phyloP scores from a whole-genome alignment of 2,797 vertebrate species.

The Pachyuromys duprasi region DNA sequence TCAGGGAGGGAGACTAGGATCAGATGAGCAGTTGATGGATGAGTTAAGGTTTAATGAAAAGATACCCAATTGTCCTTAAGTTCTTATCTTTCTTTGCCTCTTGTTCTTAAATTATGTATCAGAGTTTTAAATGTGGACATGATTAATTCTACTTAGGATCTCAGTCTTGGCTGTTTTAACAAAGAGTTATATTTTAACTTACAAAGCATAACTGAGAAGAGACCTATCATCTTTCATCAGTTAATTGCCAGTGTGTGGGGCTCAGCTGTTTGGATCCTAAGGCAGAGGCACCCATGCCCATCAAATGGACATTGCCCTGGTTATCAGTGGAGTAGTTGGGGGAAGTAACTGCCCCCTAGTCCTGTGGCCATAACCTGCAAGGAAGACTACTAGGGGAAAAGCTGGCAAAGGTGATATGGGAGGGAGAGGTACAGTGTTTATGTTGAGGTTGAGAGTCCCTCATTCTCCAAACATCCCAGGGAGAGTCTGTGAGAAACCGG shows the following conservation, averaged over 20 bases:
- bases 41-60: conserved; percentile 78
- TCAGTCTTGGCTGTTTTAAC: conserved; percentile 69
- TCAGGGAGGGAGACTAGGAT: conserved; percentile 10
- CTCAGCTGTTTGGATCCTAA: conserved; percentile 46
- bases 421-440: background rate
- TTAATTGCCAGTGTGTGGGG: background rate
- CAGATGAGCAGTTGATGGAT: conserved; percentile 59
- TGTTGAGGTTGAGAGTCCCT: no score
- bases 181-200: conserved; percentile 76
- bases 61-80: conserved; percentile 74
- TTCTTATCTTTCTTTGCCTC: conserved; percentile 79
- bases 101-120: conserved; percentile 82
- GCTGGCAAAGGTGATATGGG: background rate
- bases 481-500: background rate
- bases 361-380: background rate
- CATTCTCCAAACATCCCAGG: background rate
- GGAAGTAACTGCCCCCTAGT: background rate
- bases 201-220: conserved; percentile 56
- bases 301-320: background rate
- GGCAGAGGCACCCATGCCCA: background rate
- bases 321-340: background rate
- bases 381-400: background rate
- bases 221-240: conserved; percentile 44
- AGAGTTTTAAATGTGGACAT: conserved; percentile 79
- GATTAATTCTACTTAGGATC: conserved; percentile 79